phyloP scores from a whole-genome alignment of 2,888 invertebrate species.

The Axea sp. region DNA sequence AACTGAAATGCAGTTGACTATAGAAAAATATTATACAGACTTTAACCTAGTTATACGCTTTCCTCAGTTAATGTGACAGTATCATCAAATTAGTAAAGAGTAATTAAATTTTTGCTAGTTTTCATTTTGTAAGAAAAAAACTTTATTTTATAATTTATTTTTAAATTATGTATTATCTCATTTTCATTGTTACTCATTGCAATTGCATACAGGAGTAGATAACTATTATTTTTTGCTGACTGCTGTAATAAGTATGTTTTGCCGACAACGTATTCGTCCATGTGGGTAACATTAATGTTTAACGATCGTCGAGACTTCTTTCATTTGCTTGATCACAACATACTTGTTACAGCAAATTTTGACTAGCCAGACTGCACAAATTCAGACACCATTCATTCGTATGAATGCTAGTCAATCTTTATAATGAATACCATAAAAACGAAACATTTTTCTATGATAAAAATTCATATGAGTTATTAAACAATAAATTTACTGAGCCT shows the following conservation, averaged over 20 bases:
- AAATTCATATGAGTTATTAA: too few relatives aligned
- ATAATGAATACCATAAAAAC: conserved; percentile 42
- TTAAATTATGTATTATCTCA: conserved; percentile 39
- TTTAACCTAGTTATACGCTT: too few relatives aligned
- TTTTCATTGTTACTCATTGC: conserved; percentile 23
- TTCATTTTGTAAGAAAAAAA: conserved; percentile 18
- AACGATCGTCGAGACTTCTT: conserved; percentile 54
- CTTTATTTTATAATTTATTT: conserved; percentile 45
- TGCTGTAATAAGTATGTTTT: conserved; percentile 56
- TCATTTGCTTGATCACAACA: conserved; percentile 39
- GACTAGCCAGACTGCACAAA: conserved; percentile 49
- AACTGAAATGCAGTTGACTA: too few relatives aligned
- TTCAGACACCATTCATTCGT: conserved; percentile 51
- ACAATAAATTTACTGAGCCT: too few relatives aligned
- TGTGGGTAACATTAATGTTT: conserved; percentile 57
- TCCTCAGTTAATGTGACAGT: too few relatives aligned
- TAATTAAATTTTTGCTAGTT: too few relatives aligned
- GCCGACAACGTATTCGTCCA: conserved; percentile 42
- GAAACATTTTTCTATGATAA: conserved; percentile 13
- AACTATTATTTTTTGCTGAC: conserved; percentile 57
- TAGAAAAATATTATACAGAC: too few relatives aligned
- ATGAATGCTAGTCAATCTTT: conserved; percentile 43
- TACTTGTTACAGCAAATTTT: conserved; percentile 58
- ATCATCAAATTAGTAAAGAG: too few relatives aligned
- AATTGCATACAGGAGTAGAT: conserved; percentile 37